phyloP scores from a whole-genome alignment of 2,113 vertebrate genomes.

The Calonectris borealis region DNA sequence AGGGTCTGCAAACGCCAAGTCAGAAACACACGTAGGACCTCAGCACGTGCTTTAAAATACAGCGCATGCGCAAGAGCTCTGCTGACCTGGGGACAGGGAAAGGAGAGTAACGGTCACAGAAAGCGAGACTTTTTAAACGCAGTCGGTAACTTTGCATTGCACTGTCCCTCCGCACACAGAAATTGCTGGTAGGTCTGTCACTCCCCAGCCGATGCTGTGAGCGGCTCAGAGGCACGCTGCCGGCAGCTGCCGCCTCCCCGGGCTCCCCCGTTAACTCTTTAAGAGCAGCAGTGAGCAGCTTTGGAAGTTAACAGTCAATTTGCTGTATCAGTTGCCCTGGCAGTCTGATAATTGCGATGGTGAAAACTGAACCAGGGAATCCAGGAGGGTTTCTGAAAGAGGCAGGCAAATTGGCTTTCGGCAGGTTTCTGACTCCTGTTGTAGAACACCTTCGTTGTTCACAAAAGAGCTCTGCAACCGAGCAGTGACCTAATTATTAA shows the following conservation, averaged over 20 bases:
- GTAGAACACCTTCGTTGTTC: background rate
- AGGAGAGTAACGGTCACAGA: background rate
- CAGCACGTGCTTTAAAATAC: fast-evolving
- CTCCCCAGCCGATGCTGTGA: background rate
- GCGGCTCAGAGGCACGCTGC: background rate
- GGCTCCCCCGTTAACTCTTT: background rate
- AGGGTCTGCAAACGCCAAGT: background rate
- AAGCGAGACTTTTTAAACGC: background rate
- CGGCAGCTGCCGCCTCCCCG: background rate
- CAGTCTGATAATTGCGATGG: background rate
- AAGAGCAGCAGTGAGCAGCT: background rate
- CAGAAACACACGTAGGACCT: fast-evolving
- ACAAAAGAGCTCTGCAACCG: background rate
- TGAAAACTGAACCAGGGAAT: background rate
- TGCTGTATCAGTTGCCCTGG: background rate
- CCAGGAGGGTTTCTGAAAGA: background rate
- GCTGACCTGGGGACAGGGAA: background rate
- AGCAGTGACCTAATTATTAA: constrained; percentile 2
- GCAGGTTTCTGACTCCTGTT: background rate
- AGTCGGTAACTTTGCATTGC: background rate
- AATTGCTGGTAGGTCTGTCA: background rate
- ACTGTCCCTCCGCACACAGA: background rate
- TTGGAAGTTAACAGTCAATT: background rate
- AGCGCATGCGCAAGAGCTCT: fast-evolving
- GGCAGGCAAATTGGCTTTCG: background rate